Percentiles rank a stretch among this genome's conserved stretches.
Evolutionary conservation across 2,888 invertebrate genomes (phyloP).

Genomic region (Oxytorus armatus): DNA sequence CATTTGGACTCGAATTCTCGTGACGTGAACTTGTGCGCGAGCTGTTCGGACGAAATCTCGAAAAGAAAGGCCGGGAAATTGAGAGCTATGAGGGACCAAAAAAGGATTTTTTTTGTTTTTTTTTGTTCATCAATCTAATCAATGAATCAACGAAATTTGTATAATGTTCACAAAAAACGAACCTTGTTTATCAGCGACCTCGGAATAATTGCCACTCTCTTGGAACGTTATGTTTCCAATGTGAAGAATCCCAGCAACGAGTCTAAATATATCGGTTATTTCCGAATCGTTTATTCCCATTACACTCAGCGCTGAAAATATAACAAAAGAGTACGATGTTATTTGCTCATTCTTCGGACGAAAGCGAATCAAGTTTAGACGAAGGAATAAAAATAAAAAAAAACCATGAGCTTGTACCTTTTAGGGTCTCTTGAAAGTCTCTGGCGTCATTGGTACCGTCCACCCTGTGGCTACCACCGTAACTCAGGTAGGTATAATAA

Average conservation of each 20-base stretch:
- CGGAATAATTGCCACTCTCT: slow-evolving; percentile 86
- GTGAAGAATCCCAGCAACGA: slow-evolving; percentile 88
- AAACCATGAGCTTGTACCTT: slow-evolving; percentile 77
- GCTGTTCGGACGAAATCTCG: slow-evolving; percentile 85
- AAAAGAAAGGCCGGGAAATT: slow-evolving; percentile 88
- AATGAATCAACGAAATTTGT: not conserved
- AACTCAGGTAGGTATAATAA: slow-evolving; percentile 87
- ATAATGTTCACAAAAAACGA: slow-evolving; percentile 74
- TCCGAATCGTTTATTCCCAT: slow-evolving; percentile 86
- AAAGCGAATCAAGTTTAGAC: slow-evolving; percentile 13
- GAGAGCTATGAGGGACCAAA: slow-evolving; percentile 84
- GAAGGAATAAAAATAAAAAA: slow-evolving; percentile 32
- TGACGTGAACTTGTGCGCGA: slow-evolving; percentile 87
- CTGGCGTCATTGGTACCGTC: slow-evolving; percentile 88
- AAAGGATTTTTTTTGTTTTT: not conserved
- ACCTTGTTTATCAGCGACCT: slow-evolving; percentile 86
- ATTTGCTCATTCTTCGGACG: not conserved
- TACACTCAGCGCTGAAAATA: slow-evolving; percentile 86
- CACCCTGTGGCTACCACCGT: slow-evolving; percentile 86
- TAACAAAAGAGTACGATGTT: too few species aligned
- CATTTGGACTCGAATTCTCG: slow-evolving; percentile 89
- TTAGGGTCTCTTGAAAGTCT: slow-evolving; percentile 88
- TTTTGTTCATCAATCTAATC: not conserved
- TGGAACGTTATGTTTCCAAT: slow-evolving; percentile 87
- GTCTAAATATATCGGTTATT: slow-evolving; percentile 86